A percentile compares a stretch with the other conserved stretches of the same genome.
Conservation (phyloP, 2,113 vertebrate genomes). For the Penelope pileata region DNA sequence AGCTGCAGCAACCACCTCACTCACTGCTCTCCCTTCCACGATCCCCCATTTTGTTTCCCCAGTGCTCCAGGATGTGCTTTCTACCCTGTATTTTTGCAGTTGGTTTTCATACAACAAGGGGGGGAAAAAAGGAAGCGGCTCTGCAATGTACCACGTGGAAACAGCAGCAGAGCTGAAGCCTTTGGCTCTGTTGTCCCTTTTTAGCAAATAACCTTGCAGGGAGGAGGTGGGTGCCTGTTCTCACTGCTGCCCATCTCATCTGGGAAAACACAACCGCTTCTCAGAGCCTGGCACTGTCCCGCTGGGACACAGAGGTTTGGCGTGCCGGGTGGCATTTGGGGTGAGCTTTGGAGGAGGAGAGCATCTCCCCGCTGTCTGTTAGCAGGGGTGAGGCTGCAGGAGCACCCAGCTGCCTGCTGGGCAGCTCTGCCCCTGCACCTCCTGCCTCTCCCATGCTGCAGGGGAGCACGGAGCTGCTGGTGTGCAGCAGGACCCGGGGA, state of each 20-base stretch:
- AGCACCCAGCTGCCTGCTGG: background rate
- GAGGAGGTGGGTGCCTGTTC: fast-evolving
- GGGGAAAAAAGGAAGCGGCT: background rate
- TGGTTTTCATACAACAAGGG: background rate
- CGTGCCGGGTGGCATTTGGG: background rate
- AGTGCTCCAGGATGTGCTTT: background rate
- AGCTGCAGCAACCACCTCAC: background rate
- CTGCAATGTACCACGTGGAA: fast-evolving
- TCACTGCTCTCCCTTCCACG: background rate
- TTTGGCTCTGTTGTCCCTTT: fast-evolving
- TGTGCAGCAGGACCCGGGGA: fast-evolving
- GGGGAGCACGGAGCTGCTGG: fast-evolving
- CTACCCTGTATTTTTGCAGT: background rate
- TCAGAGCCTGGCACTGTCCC: background rate
- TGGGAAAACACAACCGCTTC: background rate
- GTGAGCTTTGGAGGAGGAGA: too few relatives aligned
- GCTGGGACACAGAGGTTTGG: background rate
- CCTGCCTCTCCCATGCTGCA: fast-evolving
- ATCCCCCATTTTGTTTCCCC: background rate
- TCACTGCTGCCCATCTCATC: background rate
- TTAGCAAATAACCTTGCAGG: background rate
- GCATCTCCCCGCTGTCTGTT: background rate
- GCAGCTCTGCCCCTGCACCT: background rate
- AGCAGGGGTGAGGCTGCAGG: background rate
- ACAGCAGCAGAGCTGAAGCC: background rate